Evolutionary conservation across 1,140 invertebrate species (phyloP), one percentile per base, ranked within the genome.

Genomic region (Dendroctonus ponderosae): DNA sequence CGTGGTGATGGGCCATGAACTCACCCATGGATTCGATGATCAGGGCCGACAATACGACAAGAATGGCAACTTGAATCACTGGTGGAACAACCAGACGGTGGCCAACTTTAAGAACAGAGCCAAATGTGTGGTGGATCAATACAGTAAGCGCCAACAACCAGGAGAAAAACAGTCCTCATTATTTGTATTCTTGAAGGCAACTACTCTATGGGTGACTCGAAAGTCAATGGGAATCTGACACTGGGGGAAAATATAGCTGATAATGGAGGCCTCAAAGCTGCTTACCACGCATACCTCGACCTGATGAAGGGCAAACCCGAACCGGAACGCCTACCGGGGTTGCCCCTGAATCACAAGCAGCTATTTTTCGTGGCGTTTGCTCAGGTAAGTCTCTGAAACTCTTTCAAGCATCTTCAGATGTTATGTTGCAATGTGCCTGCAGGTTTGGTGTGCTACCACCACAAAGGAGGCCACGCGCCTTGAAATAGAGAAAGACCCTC

Each of bases 51-150:
- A 96, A 76, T 97, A 95, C 78, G 94, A 97, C 74, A 92, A 92
- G 72, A 70, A 91, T 70, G 97, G 97, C 0, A 99, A 99, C 79
- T 81, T 99, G 60, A 88, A 96, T 76, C 91, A 94, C 65, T 99
- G 97, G 97, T 99, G 97, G 97, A 93, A 97, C 67, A 92, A 97
- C 71, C 87, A 87, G 7, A 99, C 96, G 0, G 94, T 96, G 60
- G 85, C 87, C 0, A 87, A 85, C 37, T 99, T 99, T 76, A 93
- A 96, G 73, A 83, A 90, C 50, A 85, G 92, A 69, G 90, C 94
- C 0, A 85, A 95, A 71, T 99, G 97, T 76, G 90, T 99, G 60
- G 87, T 93, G 8, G 85, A 94, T 48, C 97, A 99, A 78, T 99
- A 99, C 77, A 87, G 82, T 71, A 80, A 81, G 46, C 93, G 83